Base-by-base conservation (phyloP, 2,888 invertebrate genomes). In the Gari tellinella region DNA sequence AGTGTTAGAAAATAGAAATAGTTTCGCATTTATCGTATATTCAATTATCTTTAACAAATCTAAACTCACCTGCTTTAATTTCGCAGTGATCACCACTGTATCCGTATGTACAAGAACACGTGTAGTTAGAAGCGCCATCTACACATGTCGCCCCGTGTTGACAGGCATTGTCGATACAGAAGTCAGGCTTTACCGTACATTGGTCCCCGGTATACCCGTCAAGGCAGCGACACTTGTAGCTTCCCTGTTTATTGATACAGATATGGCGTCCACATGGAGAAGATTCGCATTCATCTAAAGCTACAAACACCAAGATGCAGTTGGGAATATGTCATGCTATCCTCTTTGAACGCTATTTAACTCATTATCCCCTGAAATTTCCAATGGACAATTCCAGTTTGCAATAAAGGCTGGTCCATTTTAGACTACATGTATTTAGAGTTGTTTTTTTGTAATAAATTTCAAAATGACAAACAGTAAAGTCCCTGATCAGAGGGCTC, bases 81-180 rank as follows among this genome's bases (percentile, higher is more conserved):
- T 66, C 62, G 21, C 72, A 72, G 37, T 51, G 21, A 7, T 3
- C 37, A n/a, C 72, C 72, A 15, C 31, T 8, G 43, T 38, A 66
- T 5, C 72, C 72, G 52, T 57, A 56, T 17, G 56, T 19, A 56
- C 79, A 79, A 1, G 41, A 10, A 26, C 79, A 79, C 4, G 72
- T 68, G 60, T 68, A 74, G 23, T 72, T 74, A 12, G 43, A 7
- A 1, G 15, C 45, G 2, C 38, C 51, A n/a, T 45, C 57, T 3
- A 55, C 15, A 46, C 79, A 79, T 4, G 53, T 61, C 0, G 69
- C 69, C 0, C 68, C 55, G 58, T 64, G 64, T 41, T 40, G 17
- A 31, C 74, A 79, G 4, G 52, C 64, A 37, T 48, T 46, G 21
- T 53, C 23, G 14, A 37, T 19, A 46, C 75, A 75, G 49, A 49